Conservation (phyloP, 1,140 invertebrate genomes). For the Idris sp. region DNA sequence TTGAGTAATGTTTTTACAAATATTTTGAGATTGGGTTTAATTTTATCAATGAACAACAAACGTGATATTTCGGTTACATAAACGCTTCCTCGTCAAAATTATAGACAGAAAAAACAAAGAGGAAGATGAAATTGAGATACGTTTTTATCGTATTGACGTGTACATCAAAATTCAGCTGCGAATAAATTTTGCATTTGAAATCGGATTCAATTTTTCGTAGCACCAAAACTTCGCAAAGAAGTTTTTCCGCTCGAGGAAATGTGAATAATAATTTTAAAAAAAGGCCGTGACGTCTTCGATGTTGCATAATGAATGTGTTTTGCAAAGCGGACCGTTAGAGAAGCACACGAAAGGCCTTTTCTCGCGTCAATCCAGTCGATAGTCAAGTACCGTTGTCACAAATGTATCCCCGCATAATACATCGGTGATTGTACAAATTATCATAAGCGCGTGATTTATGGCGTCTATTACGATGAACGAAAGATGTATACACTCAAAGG, state of each 20-base stretch:
- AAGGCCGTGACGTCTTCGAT: conserved; percentile 8
- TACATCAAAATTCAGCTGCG: too few relatives aligned
- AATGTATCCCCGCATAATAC: conserved; percentile 37
- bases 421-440: conserved; percentile 32
- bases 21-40: conserved; percentile 15
- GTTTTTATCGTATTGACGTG: too few relatives aligned
- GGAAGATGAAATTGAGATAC: too few relatives aligned
- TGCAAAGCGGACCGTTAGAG: conserved; percentile 41
- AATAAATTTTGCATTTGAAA: too few relatives aligned
- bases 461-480: conserved; percentile 18
- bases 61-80: conserved; percentile 18
- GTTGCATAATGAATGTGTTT: conserved; percentile 24
- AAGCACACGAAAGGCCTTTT: conserved; percentile 30
- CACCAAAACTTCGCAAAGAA: too few relatives aligned
- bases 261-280: conserved; percentile 13
- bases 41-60: conserved; percentile 20
- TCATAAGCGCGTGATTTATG: conserved; percentile 52
- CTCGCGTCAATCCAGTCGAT: conserved; percentile 44
- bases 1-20: conserved; percentile 23
- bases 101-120: too few relatives aligned
- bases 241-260: too few relatives aligned
- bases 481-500: conserved; percentile 2
- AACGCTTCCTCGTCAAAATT: conserved; percentile 4
- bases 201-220: too few relatives aligned
- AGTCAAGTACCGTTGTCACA: conserved; percentile 50